A percentile compares a stretch with the other conserved stretches of the same genome.
These are phyloP conservation scores for Natator depressus DNA, from an alignment of 2,113 vertebrate genomes.

Conservation along the genomic window DNA sequence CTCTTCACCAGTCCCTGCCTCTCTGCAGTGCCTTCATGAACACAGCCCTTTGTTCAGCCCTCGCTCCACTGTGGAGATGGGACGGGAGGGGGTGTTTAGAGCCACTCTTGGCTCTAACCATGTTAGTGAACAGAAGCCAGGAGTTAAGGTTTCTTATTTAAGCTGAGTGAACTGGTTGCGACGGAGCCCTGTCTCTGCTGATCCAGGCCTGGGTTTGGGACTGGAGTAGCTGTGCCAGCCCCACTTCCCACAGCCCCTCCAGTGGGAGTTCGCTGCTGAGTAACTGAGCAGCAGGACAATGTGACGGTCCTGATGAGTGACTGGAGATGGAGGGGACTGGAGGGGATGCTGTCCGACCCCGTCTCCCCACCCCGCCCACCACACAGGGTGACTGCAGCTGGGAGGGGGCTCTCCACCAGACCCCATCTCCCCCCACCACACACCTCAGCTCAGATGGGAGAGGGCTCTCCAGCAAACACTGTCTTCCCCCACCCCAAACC, in stretches of 20 bases:
- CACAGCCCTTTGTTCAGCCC: not conserved
- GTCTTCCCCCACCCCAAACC: no score
- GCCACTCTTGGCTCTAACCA: no score
- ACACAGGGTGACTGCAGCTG: not conserved
- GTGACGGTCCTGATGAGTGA: no score
- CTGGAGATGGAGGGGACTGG: not conserved
- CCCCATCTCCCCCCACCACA: not conserved
- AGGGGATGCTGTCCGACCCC: not conserved
- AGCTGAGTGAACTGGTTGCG: no score
- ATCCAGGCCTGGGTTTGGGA: no score
- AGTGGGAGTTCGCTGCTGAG: not conserved
- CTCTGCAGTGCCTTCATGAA: not conserved
- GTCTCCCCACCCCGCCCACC: not conserved
- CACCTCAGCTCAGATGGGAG: not conserved
- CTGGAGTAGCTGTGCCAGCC: no score
- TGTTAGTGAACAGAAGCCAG: no score
- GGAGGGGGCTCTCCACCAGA: no score
- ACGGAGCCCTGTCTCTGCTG: no score
- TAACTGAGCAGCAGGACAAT: not conserved
- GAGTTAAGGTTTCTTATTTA: no score
- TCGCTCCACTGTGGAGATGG: rapidly evolving
- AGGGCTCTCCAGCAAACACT: no score
- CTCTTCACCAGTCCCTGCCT: not conserved
- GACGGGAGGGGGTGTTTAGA: not conserved
- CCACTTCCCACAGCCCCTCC: no score